phyloP scores from a whole-genome alignment of 2,797 vertebrate genomes.

The Odontamblyopus lacepedii region DNA sequence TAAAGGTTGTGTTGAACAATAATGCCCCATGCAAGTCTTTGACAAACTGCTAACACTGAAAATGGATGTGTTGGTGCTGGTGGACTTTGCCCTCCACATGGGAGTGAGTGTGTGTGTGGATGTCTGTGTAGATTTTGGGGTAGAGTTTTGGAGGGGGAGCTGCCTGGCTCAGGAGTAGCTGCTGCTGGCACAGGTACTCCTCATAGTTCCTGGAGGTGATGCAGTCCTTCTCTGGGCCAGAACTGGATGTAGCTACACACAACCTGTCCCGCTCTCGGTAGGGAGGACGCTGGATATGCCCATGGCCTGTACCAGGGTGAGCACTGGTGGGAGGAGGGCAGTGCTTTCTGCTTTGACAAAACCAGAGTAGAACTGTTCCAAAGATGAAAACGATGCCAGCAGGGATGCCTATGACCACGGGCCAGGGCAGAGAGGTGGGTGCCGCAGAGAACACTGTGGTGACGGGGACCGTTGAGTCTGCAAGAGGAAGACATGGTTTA shows the following conservation, averaged over 20 bases:
- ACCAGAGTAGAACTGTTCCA: constrained; percentile 93
- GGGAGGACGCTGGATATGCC: constrained; percentile 61
- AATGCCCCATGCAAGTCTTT: constrained; percentile 31
- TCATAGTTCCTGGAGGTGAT: constrained; percentile 87
- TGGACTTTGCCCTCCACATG: constrained; percentile 93
- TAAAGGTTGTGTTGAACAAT: constrained; percentile 4
- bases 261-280: constrained; percentile 68
- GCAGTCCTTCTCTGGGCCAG: constrained; percentile 87
- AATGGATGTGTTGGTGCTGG: constrained; percentile 92
- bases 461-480: constrained; percentile 91
- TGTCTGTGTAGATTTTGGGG: constrained; percentile 95
- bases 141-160: constrained; percentile 85
- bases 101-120: constrained; percentile 91
- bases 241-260: constrained; percentile 30
- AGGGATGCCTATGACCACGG: constrained; percentile 95
- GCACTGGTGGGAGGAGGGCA: constrained; percentile 74
- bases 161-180: constrained; percentile 83
- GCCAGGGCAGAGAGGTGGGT: constrained; percentile 90
- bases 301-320: constrained; percentile 62
- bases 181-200: constrained; percentile 86
- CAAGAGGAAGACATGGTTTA: constrained; percentile 22
- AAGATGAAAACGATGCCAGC: constrained; percentile 95
- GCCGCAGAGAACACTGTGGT: constrained; percentile 80
- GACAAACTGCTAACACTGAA: constrained; percentile 86
- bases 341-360: constrained; percentile 95